Evolutionary conservation across 2,888 invertebrate species (phyloP).

Genomic region (Hecatera dysodea): DNA sequence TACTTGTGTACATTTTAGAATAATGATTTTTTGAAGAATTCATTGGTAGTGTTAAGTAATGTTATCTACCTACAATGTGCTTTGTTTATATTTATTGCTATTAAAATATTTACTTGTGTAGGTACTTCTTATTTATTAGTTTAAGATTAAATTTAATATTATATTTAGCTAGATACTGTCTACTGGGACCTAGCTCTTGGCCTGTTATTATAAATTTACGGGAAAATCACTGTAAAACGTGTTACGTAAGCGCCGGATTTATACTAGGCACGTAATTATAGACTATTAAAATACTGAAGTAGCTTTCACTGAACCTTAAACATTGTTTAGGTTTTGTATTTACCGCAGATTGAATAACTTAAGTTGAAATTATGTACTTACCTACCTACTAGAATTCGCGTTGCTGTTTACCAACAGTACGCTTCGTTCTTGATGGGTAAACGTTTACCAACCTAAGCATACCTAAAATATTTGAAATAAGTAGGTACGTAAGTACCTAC

Average conservation of each 20-base stretch:
- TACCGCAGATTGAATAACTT: conserved; percentile 25
- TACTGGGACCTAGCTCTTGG: background rate
- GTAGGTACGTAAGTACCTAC: too few species aligned
- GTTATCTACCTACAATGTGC: background rate
- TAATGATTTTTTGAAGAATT: background rate
- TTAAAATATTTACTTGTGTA: background rate
- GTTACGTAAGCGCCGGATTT: conserved; percentile 28
- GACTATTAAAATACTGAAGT: conserved; percentile 27
- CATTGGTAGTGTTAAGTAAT: conserved; percentile 6
- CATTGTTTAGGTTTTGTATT: conserved; percentile 9
- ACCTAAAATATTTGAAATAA: too few species aligned
- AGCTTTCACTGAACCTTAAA: conserved; percentile 24
- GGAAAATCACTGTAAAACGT: conserved; percentile 36
- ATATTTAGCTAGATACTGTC: background rate
- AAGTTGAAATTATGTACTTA: background rate
- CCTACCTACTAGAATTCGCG: conserved; percentile 4
- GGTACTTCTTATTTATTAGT: conserved; percentile 5
- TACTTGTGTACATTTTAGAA: background rate
- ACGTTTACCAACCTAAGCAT: background rate
- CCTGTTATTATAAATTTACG: conserved; percentile 14
- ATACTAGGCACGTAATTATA: conserved; percentile 28
- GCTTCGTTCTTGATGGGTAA: background rate
- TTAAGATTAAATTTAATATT: background rate
- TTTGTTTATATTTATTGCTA: conserved; percentile 14
- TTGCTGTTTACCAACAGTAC: background rate